Percentiles rank a stretch among this genome's conserved stretches.
Conservation (phyloP, 2,888 invertebrate species). For the Ormyrus pomaceus region DNA sequence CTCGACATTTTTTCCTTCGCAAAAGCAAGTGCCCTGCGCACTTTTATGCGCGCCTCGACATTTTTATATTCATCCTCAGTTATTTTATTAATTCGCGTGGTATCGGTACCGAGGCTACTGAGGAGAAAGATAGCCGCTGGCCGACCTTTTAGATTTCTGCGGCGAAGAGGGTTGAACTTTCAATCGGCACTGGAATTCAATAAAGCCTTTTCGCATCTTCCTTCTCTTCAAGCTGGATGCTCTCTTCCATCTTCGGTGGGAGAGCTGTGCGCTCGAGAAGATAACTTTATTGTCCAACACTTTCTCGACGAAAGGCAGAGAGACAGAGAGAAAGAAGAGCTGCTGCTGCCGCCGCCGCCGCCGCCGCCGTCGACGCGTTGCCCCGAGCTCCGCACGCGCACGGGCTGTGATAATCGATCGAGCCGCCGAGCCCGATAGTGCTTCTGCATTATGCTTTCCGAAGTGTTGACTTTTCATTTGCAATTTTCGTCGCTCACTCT, state of each 20-base stretch:
- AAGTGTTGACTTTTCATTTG: conserved; percentile 54
- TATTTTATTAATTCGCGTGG: conserved; percentile 24
- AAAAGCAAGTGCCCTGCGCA: neutral
- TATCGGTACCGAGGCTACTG: neutral
- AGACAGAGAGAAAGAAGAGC: neutral
- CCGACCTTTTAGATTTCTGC: conserved; percentile 38
- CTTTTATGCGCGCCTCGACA: neutral
- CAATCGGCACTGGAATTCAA: conserved; percentile 59
- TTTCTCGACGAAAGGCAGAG: conserved; percentile 32
- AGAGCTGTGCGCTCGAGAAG: conserved; percentile 47
- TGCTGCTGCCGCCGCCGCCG: neutral
- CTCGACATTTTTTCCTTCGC: neutral
- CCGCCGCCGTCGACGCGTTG: neutral
- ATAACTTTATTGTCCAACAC: conserved; percentile 58
- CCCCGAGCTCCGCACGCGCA: no score
- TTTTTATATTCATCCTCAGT: conserved; percentile 2
- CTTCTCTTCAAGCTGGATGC: conserved; percentile 30
- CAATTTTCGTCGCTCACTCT: conserved; percentile 8
- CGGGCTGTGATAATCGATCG: conserved; percentile 45
- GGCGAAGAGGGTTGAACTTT: conserved; percentile 48
- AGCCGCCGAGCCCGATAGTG: neutral
- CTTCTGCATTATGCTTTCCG: conserved; percentile 27
- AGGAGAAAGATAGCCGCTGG: conserved; percentile 1
- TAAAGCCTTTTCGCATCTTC: conserved; percentile 55
- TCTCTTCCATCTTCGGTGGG: conserved; percentile 29